Evolutionary conservation across 2,888 invertebrate genomes (phyloP), one percentile per base, ranked within the genome.

Genomic region (Polydesmus complanatus): DNA sequence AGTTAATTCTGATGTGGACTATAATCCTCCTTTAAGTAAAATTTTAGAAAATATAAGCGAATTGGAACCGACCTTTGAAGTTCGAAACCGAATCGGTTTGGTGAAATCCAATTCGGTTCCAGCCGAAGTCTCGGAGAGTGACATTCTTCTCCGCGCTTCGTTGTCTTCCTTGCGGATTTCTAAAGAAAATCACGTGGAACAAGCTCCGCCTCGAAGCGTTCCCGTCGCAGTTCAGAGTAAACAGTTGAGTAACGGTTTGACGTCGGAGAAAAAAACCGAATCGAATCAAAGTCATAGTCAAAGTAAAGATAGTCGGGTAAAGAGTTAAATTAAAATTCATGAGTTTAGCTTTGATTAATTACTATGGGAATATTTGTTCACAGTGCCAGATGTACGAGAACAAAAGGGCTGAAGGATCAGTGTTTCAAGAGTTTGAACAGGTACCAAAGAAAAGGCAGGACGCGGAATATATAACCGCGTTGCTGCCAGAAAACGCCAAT

Each of bases 391-490:
- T 82, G 64, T 74, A 84, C 66, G 82, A 83, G 70, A 78, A 79
- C 66, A 83, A 82, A 73, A 78, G 88, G 72, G 80, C 81, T 0
- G 86, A 86, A 70, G 80, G 83, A 56, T 64, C 70, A 63, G 67
- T 90, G 25, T 68, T 72, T 25, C 83, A 86, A 73, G 90, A 92
- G 70, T 92, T 89, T 78, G 90, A 91, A 73, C 83, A 85, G 70
- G 86, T 92, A 69, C 83, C 84, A 0, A 86, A 86, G 68, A 79
- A 83, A 52, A 84, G 85, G 66, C 63, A 79, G 55, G 82, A 81
- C 68, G 81, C 83, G 2, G 83, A 83, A 65, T 83, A 84, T 70
- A 78, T 81, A 2, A 85, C 85, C 3, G 90, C 90, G 0, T 74
- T 84, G 61, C 75, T 84, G 63, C 80, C 85, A 3, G 88, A 88